Evolutionary conservation across 64 coral and sea anemone genomes (phyloP).

Genomic region (Porites australiensis): DNA sequence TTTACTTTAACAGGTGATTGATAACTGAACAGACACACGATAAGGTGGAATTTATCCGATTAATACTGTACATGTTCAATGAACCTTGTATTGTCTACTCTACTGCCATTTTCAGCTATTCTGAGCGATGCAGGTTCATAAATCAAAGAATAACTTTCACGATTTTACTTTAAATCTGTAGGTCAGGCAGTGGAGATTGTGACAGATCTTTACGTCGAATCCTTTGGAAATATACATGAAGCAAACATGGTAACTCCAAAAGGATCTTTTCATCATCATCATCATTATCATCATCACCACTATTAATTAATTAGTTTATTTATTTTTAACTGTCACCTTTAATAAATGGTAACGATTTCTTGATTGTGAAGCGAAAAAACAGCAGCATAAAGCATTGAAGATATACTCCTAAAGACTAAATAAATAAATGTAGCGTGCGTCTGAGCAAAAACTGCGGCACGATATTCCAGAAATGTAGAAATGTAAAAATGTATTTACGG

Average conservation of each 20-base stretch:
- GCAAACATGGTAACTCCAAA: conserved; percentile 7
- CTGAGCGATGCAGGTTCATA: background rate
- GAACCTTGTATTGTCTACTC: background rate
- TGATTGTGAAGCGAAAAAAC: no score
- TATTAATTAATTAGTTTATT: background rate
- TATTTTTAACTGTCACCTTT: background rate
- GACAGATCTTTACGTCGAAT: conserved; percentile 21
- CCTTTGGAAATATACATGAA: conserved; percentile 28
- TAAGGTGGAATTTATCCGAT: no score
- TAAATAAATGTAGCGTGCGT: no score
- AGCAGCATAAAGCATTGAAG: no score
- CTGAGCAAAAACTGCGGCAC: no score
- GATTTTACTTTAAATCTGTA: background rate
- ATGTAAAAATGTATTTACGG: no score
- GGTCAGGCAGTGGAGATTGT: background rate
- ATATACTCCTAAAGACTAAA: no score
- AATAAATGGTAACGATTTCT: no score
- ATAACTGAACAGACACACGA: no score
- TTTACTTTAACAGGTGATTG: no score
- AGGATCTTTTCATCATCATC: background rate
- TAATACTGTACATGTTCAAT: background rate
- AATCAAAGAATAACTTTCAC: background rate
- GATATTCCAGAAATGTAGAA: no score
- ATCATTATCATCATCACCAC: no score
- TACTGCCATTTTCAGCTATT: background rate